Percentiles rank a stretch among this genome's conserved stretches.
Conservation (phyloP, 2,888 invertebrate genomes). For the Bombylius major region DNA sequence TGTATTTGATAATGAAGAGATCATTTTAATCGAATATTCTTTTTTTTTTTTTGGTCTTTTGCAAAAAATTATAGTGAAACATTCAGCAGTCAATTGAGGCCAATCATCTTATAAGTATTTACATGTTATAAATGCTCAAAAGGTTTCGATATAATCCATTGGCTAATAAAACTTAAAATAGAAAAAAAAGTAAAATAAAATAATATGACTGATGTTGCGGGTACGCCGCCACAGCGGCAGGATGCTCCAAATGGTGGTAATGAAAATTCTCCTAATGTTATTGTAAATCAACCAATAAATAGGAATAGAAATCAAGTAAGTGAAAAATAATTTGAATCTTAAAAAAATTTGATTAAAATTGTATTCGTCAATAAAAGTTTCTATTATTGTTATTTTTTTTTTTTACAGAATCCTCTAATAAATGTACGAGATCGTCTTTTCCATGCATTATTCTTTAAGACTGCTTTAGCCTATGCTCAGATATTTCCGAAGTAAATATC, state of each 20-base stretch:
- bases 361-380: background rate
- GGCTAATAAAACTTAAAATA: background rate
- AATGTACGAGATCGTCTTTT: conserved; percentile 85
- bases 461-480: conserved; percentile 82
- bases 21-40: too few relatives aligned
- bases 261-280: conserved; percentile 5
- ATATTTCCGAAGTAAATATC: conserved; percentile 68
- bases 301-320: conserved; percentile 22
- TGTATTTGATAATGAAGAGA: too few relatives aligned
- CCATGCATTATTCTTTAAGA: conserved; percentile 87
- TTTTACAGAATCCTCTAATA: conserved; percentile 56
- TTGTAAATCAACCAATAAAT: conserved; percentile 11
- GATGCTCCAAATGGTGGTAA: background rate
- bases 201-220: background rate
- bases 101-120: too few relatives aligned
- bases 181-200: background rate
- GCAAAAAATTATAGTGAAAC: too few relatives aligned
- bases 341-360: background rate
- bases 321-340: background rate
- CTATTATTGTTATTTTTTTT: conserved; percentile 5
- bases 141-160: too few relatives aligned
- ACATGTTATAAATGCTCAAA: too few relatives aligned
- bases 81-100: too few relatives aligned
- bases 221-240: background rate
- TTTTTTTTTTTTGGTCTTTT: too few relatives aligned